A percentile compares a stretch with the other conserved stretches of the same genome.
These are phyloP conservation scores for Pocillopora grandis DNA, from an alignment of 92 coral and sea anemone genomes.

Conservation along the genomic window DNA sequence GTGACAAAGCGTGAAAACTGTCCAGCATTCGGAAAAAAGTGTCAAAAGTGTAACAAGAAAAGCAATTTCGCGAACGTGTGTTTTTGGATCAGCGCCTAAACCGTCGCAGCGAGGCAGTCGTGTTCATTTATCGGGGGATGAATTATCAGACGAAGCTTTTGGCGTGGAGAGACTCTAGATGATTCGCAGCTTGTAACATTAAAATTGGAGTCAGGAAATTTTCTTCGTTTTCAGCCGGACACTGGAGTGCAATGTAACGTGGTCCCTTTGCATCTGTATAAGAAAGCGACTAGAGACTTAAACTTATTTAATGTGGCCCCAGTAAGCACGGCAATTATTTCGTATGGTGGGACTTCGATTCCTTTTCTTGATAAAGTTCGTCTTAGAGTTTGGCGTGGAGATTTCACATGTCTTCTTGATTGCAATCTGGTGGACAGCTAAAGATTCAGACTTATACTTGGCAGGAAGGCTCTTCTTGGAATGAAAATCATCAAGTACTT, in stretches of 20 bases:
- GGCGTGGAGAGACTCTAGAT: no score
- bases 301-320: background rate
- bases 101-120: no score
- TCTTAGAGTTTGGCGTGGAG: background rate
- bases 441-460: slow-evolving; percentile 31
- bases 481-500: slow-evolving; percentile 23
- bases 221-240: slow-evolving; percentile 7
- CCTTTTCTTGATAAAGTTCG: slow-evolving; percentile 27
- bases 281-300: slow-evolving; percentile 17
- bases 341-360: background rate
- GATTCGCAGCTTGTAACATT: no score
- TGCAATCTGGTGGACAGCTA: slow-evolving; percentile 33
- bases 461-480: slow-evolving; percentile 29
- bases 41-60: slow-evolving; percentile 5
- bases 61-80: no score
- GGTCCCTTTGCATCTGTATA: slow-evolving; percentile 1
- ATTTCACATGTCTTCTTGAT: slow-evolving; percentile 12
- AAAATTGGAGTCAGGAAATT: slow-evolving; percentile 17
- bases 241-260: slow-evolving; percentile 11
- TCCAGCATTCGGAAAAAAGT: slow-evolving; percentile 20
- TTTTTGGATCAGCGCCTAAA: no score
- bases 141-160: no score
- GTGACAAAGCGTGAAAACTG: background rate
- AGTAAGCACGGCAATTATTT: background rate
- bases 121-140: no score